Evolutionary conservation across 1,140 invertebrate genomes (phyloP), one percentile per base, ranked within the genome.

Genomic region (Sarcophaga bullata): DNA sequence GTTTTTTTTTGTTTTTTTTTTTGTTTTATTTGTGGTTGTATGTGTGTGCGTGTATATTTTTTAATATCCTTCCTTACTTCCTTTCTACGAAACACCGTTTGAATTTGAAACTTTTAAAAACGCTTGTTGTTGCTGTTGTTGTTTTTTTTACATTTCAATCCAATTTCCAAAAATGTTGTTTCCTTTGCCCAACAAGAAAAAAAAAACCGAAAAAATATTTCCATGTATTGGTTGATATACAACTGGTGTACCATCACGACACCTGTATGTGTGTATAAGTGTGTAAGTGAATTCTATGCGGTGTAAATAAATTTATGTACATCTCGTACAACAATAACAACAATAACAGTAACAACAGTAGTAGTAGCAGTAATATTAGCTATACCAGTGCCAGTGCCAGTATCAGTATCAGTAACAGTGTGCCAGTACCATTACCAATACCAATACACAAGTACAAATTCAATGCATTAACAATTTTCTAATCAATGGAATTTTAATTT

Each of bases 401-500:
- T 37, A 37, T 4, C 25, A 37, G 25, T 37, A 37, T 37, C 25
- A 37, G 25, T 37, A 37, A 1, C 25, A 37, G 25, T 37, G 25
- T 37, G 4, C 25, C 25, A 37, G 25, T 37, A 37, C 25, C 25
- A 37, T 37, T 37, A 37, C 25, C 4, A 37, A 37, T 37, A 37
- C 25, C 25, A 37, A 37, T 37, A 37, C 25, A 37, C 25, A 37
- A 37, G 25, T 37, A 37, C 25, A 87, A 83, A 88, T 88, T 88
- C 87, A 84, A 88, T 88, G 87, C 87, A 88, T 88, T 88, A 88
- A 88, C 86, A 88, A 88, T 88, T 88, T 88, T 88, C 86, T 88
- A 88, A 88, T 88, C 87, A 88, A 88, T 88, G 87, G 86, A 88
- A 88, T 86, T 88, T 87, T 88, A 88, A 88, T 88, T 88, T 87